Conservation (phyloP, 2,797 vertebrate genomes). For the Microhierax caerulescens region DNA sequence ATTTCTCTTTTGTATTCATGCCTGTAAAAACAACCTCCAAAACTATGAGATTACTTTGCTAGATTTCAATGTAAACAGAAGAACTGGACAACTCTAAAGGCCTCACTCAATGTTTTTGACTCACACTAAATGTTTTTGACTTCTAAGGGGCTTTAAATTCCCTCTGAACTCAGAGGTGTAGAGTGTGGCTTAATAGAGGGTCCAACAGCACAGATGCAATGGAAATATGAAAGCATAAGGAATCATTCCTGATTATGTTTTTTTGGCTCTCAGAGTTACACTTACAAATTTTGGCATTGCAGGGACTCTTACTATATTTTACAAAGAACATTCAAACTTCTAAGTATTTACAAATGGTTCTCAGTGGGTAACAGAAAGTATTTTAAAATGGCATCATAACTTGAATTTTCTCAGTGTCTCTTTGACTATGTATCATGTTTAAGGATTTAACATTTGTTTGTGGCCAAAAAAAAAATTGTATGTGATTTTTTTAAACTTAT, state of each 20-base stretch:
- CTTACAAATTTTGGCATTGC: neutral
- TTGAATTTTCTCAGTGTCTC: neutral
- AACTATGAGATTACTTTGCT: neutral
- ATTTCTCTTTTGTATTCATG: neutral
- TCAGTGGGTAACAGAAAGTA: neutral
- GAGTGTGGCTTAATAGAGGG: neutral
- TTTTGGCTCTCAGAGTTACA: neutral
- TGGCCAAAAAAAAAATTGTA: neutral
- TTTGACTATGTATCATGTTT: neutral
- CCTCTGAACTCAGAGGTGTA: neutral
- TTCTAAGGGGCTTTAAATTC: neutral
- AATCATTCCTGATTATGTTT: neutral
- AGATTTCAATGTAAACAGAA: neutral
- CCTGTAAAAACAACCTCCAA: neutral
- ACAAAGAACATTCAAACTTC: neutral
- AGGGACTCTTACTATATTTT: neutral
- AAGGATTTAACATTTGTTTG: neutral
- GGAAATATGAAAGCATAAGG: neutral
- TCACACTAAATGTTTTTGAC: neutral
- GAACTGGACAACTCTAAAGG: neutral
- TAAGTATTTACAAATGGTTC: neutral
- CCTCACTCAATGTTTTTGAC: neutral
- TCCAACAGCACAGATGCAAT: neutral
- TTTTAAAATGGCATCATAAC: neutral
- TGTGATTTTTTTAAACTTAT: neutral